Percentiles rank a stretch among this genome's conserved stretches.
Evolutionary conservation across 2,113 vertebrate genomes (phyloP).

Genomic region (Bombycilla garrulus): DNA sequence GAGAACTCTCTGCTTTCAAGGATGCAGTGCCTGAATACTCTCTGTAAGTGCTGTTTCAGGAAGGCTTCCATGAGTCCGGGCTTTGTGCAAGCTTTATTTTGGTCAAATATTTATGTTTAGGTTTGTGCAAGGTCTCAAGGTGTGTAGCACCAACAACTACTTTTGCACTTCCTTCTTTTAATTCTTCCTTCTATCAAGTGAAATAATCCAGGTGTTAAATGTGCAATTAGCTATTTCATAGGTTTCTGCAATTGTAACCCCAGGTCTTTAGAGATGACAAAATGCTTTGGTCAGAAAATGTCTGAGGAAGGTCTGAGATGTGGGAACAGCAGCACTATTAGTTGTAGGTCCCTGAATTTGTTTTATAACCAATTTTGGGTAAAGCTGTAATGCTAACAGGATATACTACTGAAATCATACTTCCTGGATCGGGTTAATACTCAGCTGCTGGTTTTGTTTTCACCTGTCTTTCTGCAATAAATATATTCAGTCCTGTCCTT

Average conservation of each 20-base stretch:
- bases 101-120: background rate
- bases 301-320: background rate
- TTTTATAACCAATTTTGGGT: background rate
- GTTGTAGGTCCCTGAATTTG: background rate
- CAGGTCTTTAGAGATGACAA: background rate
- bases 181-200: background rate
- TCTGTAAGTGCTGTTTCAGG: conserved; percentile 80
- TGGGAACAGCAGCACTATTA: background rate
- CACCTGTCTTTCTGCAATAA: background rate
- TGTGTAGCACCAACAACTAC: background rate
- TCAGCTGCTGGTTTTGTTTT: background rate
- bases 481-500: background rate
- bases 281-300: background rate
- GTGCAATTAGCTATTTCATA: background rate
- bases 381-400: background rate
- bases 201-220: background rate
- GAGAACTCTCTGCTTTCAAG: conserved; percentile 91
- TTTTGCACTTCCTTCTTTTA: background rate
- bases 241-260: background rate
- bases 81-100: background rate
- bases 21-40: conserved; percentile 92
- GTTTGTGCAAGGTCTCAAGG: background rate
- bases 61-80: background rate
- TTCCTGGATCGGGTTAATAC: background rate
- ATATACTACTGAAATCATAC: background rate